Evolutionary conservation across 1,140 invertebrate species (phyloP).

Genomic region (Pseudachorutes palmiensis): DNA sequence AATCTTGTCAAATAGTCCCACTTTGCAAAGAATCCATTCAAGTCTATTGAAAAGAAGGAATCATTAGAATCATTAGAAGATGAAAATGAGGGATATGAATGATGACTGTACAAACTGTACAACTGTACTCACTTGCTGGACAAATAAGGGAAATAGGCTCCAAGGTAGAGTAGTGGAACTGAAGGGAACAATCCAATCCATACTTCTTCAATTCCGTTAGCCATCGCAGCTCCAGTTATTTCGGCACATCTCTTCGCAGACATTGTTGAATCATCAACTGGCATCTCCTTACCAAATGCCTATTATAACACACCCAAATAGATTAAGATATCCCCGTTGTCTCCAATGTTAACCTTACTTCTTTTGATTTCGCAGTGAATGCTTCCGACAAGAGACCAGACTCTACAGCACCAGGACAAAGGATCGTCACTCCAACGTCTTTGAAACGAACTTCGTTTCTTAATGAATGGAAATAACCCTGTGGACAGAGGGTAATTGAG

Average conservation of each 20-base stretch:
- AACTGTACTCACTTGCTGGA: slow-evolving; percentile 47
- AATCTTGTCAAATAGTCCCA: background rate
- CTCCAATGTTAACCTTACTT: slow-evolving; percentile 45
- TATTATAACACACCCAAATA: slow-evolving; percentile 39
- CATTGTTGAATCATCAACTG: slow-evolving; percentile 53
- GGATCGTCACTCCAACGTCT: slow-evolving; percentile 56
- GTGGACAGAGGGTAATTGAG: background rate
- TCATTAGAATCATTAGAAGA: background rate
- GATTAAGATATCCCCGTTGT: background rate
- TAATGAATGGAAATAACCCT: slow-evolving; percentile 65
- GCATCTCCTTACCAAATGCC: slow-evolving; percentile 47
- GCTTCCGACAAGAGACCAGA: slow-evolving; percentile 60
- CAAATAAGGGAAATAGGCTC: slow-evolving; percentile 56
- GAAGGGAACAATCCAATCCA: slow-evolving; percentile 63
- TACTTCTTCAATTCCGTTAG: slow-evolving; percentile 63
- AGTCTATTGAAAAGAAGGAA: background rate
- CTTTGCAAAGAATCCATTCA: background rate
- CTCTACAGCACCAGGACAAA: slow-evolving; percentile 67
- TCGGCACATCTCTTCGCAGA: slow-evolving; percentile 61
- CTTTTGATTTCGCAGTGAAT: slow-evolving; percentile 56
- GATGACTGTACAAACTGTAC: background rate
- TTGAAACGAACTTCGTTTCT: slow-evolving; percentile 52
- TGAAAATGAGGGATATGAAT: background rate
- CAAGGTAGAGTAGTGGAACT: slow-evolving; percentile 55
- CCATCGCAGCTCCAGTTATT: slow-evolving; percentile 64